These are phyloP conservation scores for Tillus elongatus DNA, from an alignment of 2,888 invertebrate genomes.

Conservation along the genomic window DNA sequence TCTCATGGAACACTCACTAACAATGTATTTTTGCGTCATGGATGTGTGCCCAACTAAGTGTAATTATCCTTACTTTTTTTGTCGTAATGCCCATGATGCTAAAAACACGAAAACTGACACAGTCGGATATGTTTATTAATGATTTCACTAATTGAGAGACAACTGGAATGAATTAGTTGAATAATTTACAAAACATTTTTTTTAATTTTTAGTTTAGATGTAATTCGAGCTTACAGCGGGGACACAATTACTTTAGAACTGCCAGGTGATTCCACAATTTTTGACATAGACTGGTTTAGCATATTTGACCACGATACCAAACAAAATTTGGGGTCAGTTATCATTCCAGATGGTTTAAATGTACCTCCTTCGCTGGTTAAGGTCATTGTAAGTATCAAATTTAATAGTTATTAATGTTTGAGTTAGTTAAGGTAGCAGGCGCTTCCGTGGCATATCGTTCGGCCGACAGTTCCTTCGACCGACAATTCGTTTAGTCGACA, in stretches of 20 bases:
- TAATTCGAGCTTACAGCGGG: constrained; percentile 60
- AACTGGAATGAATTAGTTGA: constrained; percentile 2
- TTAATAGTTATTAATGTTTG: not conserved
- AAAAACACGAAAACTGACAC: no score
- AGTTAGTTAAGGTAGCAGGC: no score
- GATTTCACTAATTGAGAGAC: not conserved
- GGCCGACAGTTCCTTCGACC: no score
- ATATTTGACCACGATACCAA: constrained; percentile 63
- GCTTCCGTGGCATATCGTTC: no score
- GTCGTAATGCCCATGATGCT: no score
- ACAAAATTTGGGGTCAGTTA: constrained; percentile 62
- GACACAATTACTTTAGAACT: constrained; percentile 66
- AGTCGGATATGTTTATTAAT: not conserved
- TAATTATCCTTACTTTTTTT: no score
- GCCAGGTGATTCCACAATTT: constrained; percentile 74
- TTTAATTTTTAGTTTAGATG: constrained; percentile 57
- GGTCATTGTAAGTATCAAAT: constrained; percentile 40
- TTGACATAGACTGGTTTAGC: constrained; percentile 76
- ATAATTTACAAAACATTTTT: constrained; percentile 7
- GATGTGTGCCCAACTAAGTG: no score
- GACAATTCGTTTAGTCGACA: no score
- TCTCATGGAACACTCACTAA: no score
- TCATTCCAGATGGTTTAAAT: constrained; percentile 71
- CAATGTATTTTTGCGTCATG: no score
- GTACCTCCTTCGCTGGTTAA: constrained; percentile 78